phyloP scores from a whole-genome alignment of 1,140 invertebrate species.

The Aphelenchoides avenae region DNA sequence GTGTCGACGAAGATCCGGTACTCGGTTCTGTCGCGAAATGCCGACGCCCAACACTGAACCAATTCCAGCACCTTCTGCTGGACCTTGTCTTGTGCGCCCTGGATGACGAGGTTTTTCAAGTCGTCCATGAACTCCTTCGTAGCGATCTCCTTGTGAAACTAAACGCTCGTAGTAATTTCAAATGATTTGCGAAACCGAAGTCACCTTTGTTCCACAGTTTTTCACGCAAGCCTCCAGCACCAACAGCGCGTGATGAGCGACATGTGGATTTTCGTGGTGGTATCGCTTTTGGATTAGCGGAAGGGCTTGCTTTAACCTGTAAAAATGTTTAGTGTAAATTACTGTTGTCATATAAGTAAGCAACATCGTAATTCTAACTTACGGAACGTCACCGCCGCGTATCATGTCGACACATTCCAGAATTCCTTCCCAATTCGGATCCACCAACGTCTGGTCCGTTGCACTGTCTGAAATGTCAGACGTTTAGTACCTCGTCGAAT shows the following conservation, averaged over 20 bases:
- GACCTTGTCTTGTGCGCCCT: conserved; percentile 37
- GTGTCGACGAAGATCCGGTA: conserved; percentile 71
- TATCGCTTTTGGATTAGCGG: conserved; percentile 50
- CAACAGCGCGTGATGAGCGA: conserved; percentile 54
- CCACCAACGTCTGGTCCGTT: conserved; percentile 53
- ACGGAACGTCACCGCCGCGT: conserved; percentile 53
- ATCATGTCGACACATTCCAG: conserved; percentile 55
- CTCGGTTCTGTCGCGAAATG: conserved; percentile 82
- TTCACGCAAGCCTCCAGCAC: conserved; percentile 93
- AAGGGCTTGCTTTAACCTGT: conserved; percentile 50
- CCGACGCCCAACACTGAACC: conserved; percentile 92
- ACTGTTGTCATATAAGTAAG: neutral
- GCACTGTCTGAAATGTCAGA: conserved; percentile 43
- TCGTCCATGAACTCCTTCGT: conserved; percentile 90
- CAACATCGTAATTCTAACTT: conserved; percentile 12
- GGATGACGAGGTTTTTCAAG: conserved; percentile 67
- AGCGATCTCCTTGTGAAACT: conserved; percentile 86
- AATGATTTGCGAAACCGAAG: conserved; percentile 5
- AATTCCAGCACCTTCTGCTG: conserved; percentile 84
- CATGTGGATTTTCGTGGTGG: conserved; percentile 50
- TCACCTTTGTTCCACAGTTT: conserved; percentile 76
- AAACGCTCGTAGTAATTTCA: conserved; percentile 26
- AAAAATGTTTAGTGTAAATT: conserved; percentile 11
- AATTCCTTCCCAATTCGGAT: conserved; percentile 57
- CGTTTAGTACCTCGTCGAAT: neutral